Evolutionary conservation across 2,113 vertebrate genomes (phyloP).

Genomic region (Anoplopoma fimbria): DNA sequence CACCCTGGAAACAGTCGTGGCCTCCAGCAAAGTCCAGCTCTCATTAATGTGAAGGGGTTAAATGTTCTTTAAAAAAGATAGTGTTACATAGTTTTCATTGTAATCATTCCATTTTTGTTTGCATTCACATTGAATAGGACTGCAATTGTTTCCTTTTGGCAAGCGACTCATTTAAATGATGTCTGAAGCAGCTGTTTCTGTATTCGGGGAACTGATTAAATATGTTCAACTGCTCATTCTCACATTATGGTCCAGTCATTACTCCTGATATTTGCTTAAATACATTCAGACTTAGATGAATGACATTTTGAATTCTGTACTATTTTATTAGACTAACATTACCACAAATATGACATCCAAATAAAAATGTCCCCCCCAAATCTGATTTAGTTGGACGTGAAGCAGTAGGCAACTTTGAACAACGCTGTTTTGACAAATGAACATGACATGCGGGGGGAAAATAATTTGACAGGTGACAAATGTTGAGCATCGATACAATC

Average conservation of each 20-base stretch:
- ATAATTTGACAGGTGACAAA: conserved; percentile 91
- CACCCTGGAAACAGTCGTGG: conserved; percentile 78
- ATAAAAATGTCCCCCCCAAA: conserved; percentile 75
- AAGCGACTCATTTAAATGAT: conserved; percentile 29
- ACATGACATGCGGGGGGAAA: conserved; percentile 83
- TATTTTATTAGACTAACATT: conserved; percentile 80
- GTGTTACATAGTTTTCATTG: conserved; percentile 60
- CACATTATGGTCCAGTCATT: conserved; percentile 58
- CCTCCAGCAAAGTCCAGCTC: conserved; percentile 61
- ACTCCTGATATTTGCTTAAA: conserved; percentile 64
- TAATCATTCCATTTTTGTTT: conserved; percentile 38
- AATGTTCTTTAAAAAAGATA: conserved; percentile 67
- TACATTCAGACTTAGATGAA: conserved; percentile 72
- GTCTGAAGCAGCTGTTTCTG: conserved; percentile 60
- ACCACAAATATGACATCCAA: conserved; percentile 82
- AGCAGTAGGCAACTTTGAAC: conserved; percentile 79
- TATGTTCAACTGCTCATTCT: conserved; percentile 49
- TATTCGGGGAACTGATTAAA: conserved; percentile 47
- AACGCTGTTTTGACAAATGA: conserved; percentile 87
- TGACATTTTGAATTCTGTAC: conserved; percentile 67
- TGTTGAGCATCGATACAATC: conserved; percentile 87
- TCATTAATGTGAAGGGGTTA: conserved; percentile 68
- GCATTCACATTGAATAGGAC: conserved; percentile 41
- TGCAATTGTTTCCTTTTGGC: conserved; percentile 49
- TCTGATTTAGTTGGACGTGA: conserved; percentile 81